These are phyloP conservation scores for Stigmatopora argus DNA, from an alignment of 2,113 vertebrate genomes.

Conservation along the genomic window DNA sequence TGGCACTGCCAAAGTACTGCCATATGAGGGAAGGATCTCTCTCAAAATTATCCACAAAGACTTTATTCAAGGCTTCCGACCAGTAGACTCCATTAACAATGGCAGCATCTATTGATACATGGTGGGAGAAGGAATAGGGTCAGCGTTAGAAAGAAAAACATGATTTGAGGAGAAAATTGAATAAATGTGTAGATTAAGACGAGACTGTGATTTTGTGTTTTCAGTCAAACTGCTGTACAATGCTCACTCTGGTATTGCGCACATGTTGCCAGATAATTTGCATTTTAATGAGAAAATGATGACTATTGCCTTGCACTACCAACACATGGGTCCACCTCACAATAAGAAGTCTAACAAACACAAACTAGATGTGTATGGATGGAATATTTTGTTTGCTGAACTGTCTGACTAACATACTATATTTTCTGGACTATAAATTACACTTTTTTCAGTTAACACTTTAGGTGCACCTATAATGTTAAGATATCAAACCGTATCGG, in stretches of 20 bases:
- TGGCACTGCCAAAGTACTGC: conserved; percentile 98
- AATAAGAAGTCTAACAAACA: no score
- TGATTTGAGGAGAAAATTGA: background rate
- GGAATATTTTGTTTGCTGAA: background rate
- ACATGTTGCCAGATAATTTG: background rate
- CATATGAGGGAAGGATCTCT: conserved; percentile 95
- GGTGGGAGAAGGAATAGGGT: background rate
- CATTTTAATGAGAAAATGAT: background rate
- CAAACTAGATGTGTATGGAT: no score
- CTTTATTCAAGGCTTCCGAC: conserved; percentile 97
- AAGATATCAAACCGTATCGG: no score
- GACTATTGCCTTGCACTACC: background rate
- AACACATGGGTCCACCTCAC: background rate
- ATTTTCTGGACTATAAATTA: no score
- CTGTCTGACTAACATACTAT: background rate
- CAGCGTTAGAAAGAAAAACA: background rate
- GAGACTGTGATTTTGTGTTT: background rate
- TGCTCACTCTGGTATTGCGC: background rate
- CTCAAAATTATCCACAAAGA: conserved; percentile 97
- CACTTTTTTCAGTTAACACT: no score
- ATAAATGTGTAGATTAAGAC: background rate
- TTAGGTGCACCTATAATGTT: no score
- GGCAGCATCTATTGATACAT: conserved; percentile 78
- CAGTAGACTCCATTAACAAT: conserved; percentile 96
- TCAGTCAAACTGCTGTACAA: background rate